These are phyloP conservation scores for Blastobasis adustella DNA, from an alignment of 2,888 invertebrate species.

Conservation along the genomic window DNA sequence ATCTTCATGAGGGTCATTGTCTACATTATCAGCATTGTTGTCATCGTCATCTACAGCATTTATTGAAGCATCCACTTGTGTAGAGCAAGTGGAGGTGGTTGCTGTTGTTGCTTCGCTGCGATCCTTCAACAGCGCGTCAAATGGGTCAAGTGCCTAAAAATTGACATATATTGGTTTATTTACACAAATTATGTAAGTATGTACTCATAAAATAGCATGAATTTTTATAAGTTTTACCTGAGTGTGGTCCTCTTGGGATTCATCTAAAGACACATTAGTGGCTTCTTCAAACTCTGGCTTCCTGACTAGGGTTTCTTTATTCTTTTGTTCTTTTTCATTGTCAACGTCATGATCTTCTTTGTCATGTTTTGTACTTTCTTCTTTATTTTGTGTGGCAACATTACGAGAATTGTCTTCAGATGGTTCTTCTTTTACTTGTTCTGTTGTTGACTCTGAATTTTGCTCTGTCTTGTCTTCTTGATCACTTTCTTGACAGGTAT, in stretches of 20 bases:
- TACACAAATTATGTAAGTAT: no score
- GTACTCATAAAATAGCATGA: no score
- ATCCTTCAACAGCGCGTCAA: conserved; percentile 63
- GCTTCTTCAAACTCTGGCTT: conserved; percentile 71
- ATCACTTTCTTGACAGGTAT: no score
- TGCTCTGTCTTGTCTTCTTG: no score
- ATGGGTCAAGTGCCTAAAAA: conserved; percentile 61
- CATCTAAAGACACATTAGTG: conserved; percentile 59
- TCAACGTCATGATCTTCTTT: background rate
- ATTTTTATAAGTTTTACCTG: conserved; percentile 34
- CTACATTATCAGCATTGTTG: conserved; percentile 14
- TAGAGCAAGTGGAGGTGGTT: conserved; percentile 25
- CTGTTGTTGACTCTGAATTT: no score
- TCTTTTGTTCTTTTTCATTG: conserved; percentile 15
- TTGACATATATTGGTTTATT: no score
- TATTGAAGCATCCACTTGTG: conserved; percentile 23
- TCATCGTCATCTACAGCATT: conserved; percentile 51
- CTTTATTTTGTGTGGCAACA: background rate
- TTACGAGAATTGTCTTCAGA: background rate
- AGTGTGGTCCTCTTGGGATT: conserved; percentile 60
- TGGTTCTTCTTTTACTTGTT: background rate
- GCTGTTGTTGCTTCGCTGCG: conserved; percentile 30
- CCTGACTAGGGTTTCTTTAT: conserved; percentile 40
- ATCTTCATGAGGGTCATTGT: conserved; percentile 21
- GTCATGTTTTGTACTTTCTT: background rate